These are phyloP conservation scores for Amphiprion percula DNA, from an alignment of 2,113 vertebrate genomes.

Conservation along the genomic window DNA sequence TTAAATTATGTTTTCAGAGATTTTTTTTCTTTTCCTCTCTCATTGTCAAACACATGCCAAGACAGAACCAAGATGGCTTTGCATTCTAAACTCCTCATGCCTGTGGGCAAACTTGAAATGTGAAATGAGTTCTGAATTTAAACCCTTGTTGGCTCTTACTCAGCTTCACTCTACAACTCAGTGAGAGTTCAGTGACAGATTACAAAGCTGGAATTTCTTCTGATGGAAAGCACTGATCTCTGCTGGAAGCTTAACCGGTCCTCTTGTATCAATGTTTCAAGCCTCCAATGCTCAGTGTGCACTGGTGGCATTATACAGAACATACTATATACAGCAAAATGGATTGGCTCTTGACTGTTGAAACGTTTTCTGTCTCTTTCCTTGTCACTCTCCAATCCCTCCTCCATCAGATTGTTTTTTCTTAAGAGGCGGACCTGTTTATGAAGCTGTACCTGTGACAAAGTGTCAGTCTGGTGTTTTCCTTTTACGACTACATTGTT, in stretches of 20 bases:
- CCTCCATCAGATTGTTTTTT: conserved; percentile 31
- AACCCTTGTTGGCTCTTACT: conserved; percentile 1
- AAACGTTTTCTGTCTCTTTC: conserved; percentile 11
- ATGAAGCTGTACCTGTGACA: conserved; percentile 72
- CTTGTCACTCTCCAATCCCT: conserved; percentile 7
- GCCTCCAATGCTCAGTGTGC: not conserved
- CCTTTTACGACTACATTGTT: conserved; percentile 69
- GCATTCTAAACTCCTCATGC: not conserved
- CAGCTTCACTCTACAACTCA: not conserved
- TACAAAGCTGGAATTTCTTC: conserved; percentile 19
- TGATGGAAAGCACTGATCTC: conserved; percentile 19
- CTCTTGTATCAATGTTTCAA: conserved; percentile 15
- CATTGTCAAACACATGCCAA: not conserved
- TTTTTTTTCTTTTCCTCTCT: not conserved
- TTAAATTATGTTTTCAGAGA: not conserved
- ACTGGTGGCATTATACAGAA: not conserved
- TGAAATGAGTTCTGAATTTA: not conserved
- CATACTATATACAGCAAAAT: conserved; percentile 6
- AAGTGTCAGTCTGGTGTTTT: conserved; percentile 73
- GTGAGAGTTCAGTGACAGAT: not conserved
- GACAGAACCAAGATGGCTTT: not conserved
- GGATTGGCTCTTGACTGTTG: conserved; percentile 9
- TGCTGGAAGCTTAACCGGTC: not conserved
- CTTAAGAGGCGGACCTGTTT: conserved; percentile 44
- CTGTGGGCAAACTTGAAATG: conserved; percentile 22